A percentile compares a stretch with the other conserved stretches of the same genome.
Evolutionary conservation across 2,888 invertebrate species (phyloP).

Genomic region (Pycnomerus fuliginosus): DNA sequence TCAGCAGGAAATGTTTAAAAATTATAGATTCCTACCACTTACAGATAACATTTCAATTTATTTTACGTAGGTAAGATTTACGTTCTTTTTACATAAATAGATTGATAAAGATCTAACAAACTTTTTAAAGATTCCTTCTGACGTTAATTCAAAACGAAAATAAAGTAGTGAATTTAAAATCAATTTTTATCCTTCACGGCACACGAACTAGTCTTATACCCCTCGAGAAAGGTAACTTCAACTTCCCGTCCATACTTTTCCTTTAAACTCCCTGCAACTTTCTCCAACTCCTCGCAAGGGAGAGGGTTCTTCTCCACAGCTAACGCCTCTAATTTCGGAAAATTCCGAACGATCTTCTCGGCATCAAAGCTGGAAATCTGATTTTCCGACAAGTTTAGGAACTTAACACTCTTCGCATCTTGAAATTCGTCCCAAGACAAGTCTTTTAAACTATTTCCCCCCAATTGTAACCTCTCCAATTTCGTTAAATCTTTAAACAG

Average conservation of each 20-base stretch:
- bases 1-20: too few species aligned
- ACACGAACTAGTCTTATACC: too few species aligned
- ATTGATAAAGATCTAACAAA: too few species aligned
- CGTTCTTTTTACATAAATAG: too few species aligned
- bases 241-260: constrained; percentile 1
- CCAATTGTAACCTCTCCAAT: not conserved
- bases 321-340: constrained; percentile 3
- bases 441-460: not conserved
- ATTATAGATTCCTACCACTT: too few species aligned
- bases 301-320: constrained; percentile 1
- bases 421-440: constrained; percentile 10
- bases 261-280: constrained; percentile 1
- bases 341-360: constrained; percentile 1
- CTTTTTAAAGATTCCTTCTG: too few species aligned
- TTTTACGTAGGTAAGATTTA: too few species aligned
- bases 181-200: too few species aligned
- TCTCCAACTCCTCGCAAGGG: constrained; percentile 3
- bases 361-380: constrained; percentile 6
- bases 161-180: too few species aligned
- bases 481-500: constrained; percentile 1
- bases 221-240: not conserved
- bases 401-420: not conserved
- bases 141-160: too few species aligned
- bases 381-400: constrained; percentile 1
- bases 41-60: too few species aligned